Percentiles rank a stretch among this genome's conserved stretches.
Conservation (phyloP, 1,140 invertebrate genomes). For the Orchestia grillus region DNA sequence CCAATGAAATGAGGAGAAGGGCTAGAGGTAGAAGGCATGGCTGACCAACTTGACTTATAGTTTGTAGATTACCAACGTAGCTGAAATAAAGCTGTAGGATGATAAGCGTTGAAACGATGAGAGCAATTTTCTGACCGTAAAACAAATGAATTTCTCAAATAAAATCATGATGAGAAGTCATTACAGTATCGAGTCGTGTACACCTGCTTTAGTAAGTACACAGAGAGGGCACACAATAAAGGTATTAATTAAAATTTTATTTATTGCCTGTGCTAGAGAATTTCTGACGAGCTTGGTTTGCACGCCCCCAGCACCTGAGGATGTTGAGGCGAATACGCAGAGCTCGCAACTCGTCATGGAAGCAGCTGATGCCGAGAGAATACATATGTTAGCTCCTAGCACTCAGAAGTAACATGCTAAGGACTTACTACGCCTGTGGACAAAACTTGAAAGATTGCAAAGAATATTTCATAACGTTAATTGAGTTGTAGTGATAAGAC, state of each 20-base stretch:
- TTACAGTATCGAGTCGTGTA: not conserved
- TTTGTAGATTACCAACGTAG: not conserved
- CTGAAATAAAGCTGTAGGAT: not conserved
- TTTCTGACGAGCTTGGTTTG: too few species aligned
- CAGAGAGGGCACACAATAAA: not conserved
- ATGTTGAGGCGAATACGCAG: too few species aligned
- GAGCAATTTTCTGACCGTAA: not conserved
- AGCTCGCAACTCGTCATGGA: too few species aligned
- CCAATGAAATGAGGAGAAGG: not conserved
- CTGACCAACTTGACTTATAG: not conserved
- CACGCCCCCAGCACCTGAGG: too few species aligned
- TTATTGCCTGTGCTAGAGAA: too few species aligned
- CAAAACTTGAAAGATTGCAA: not conserved
- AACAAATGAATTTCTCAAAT: not conserved
- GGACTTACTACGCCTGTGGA: not conserved
- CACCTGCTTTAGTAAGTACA: not conserved
- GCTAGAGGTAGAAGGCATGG: not conserved
- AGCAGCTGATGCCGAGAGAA: too few species aligned
- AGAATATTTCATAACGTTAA: not conserved
- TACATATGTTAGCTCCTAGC: too few species aligned
- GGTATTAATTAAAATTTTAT: not conserved
- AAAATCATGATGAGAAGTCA: not conserved
- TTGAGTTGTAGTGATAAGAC: not conserved
- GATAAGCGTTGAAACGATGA: not conserved
- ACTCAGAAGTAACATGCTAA: not conserved